Evolutionary conservation across 2,797 vertebrate species (phyloP).

Genomic region (Pseudochirops cupreus): DNA sequence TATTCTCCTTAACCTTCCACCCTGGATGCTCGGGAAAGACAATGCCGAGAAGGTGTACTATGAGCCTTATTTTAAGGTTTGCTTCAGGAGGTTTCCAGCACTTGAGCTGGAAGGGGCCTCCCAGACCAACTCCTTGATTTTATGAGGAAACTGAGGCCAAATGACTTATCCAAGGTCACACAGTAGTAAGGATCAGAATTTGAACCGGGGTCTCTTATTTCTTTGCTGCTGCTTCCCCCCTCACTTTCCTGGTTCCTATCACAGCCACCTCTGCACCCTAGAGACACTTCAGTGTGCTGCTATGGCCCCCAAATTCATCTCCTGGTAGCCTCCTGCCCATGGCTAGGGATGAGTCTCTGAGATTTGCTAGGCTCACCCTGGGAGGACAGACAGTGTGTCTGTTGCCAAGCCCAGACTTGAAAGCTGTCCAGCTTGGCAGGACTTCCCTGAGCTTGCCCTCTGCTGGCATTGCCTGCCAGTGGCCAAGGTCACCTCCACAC

Average conservation of each 20-base stretch:
- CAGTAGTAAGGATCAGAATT: neutral
- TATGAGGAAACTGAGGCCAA: neutral
- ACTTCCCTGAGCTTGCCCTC: neutral
- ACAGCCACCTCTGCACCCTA: neutral
- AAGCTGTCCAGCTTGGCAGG: neutral
- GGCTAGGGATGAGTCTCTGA: neutral
- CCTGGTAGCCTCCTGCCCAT: neutral
- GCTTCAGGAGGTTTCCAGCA: neutral
- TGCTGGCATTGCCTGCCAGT: slow-evolving; percentile 1
- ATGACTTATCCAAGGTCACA: neutral
- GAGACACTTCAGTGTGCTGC: neutral
- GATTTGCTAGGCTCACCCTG: neutral
- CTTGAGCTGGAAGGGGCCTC: neutral
- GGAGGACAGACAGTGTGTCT: neutral
- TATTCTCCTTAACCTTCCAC: no score
- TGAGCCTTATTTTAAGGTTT: neutral
- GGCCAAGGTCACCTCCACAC: neutral
- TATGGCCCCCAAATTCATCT: neutral
- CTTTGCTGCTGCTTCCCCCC: neutral
- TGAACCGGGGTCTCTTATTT: neutral
- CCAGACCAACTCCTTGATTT: neutral
- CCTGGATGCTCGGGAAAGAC: neutral
- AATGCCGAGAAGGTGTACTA: neutral
- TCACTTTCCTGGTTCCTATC: neutral
- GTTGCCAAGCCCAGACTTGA: neutral